phyloP scores from a whole-genome alignment of 2,113 vertebrate genomes.

The Saccopteryx bilineata region DNA sequence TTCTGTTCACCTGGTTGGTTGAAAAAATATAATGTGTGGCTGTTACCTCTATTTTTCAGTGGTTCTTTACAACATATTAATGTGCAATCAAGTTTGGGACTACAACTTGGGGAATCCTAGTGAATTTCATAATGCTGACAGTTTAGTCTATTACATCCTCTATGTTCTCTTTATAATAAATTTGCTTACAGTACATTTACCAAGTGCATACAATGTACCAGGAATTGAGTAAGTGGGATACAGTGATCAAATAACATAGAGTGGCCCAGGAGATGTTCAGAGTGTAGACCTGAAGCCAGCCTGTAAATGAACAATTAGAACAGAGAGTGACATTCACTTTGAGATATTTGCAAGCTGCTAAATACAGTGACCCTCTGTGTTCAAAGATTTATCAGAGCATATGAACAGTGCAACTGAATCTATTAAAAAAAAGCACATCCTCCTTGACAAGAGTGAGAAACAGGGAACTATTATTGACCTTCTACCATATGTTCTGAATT shows the following conservation, averaged over 20 bases:
- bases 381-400: background rate
- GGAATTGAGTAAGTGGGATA: background rate
- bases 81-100: background rate
- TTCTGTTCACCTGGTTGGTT: background rate
- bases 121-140: background rate
- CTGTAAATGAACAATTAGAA: background rate
- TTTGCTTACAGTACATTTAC: constrained; percentile 2
- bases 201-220: background rate
- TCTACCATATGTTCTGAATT: constrained; percentile 5
- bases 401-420: background rate
- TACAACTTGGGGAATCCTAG: background rate
- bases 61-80: background rate
- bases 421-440: constrained; percentile 44
- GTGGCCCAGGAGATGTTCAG: background rate
- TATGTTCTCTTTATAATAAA: background rate
- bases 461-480: background rate
- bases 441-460: background rate
- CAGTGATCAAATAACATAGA: background rate
- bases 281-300: background rate
- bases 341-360: background rate
- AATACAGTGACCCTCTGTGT: background rate
- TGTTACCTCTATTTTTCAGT: background rate
- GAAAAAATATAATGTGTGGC: background rate
- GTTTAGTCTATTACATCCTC: background rate
- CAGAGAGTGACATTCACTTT: background rate